Evolutionary conservation across 2,888 invertebrate species (phyloP), one percentile per base, ranked within the genome.

Genomic region (Drosophila eohydei): DNA sequence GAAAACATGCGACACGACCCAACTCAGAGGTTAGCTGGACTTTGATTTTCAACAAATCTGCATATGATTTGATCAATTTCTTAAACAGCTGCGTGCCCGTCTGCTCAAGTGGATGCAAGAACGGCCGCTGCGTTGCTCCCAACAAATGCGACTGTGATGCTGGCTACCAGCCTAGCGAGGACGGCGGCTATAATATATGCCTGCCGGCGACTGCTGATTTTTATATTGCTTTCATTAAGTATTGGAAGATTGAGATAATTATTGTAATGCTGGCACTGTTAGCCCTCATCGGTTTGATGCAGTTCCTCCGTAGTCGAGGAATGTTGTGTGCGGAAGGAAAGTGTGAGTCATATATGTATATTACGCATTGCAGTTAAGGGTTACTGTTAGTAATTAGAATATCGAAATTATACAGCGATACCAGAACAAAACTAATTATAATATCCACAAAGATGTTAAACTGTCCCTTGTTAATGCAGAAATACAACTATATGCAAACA

Each of bases 21-120:
- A 4, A 3, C 16, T n/a, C 11, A 50, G 2, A 2, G 30, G 63
- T 71, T 44, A 11, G 36, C 43, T 40, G 2, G 7, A 16, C 1
- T 2, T 30, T 44, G 9, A 16, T 8, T 4, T 26, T 28, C 7
- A 12, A 0, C 12, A 26, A 21, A 28, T 28, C 7, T 30, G 6
- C 30, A 6, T 30, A 2, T 5, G 4, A 30, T 36, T 34, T 6
- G 34, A 21, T 1, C 34, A 6, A 6, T 8, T 7, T 34, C 34
- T 34, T 8, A 21, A 44, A 26, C 4, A 66, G 72, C 11, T 72
- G 73, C 57, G 48, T 66, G 14, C 73, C 73, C 2, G 6, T 16
- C 32, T 72, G 73, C 4, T 5, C 7, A 2, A n/a, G 6, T 1
- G 54, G 21, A 6, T 66, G 72, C 36, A 3, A 2, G 4, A 55